Evolutionary conservation across 2,797 vertebrate species (phyloP).

Genomic region (Benthosema pterotum): DNA sequence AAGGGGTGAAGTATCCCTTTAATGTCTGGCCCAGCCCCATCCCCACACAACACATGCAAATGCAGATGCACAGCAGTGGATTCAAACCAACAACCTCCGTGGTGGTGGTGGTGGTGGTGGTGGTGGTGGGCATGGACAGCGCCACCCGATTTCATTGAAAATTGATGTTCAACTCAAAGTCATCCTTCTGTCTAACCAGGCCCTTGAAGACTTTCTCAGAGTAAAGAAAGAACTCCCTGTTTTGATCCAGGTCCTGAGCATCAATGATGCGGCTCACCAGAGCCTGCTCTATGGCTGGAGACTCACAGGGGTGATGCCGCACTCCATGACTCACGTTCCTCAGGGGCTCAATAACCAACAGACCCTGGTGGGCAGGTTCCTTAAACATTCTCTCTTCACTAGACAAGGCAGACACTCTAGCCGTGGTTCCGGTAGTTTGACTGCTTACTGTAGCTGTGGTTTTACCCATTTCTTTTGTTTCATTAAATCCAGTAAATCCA

Average conservation of each 20-base stretch:
- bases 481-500: constrained; percentile 5
- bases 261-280: constrained; percentile 57
- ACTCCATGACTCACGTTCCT: constrained; percentile 65
- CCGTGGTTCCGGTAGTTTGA: background rate
- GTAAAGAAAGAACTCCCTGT: constrained; percentile 55
- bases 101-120: too few relatives aligned
- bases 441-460: background rate
- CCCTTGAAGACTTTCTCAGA: constrained; percentile 25
- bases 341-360: constrained; percentile 59
- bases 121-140: background rate
- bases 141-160: background rate
- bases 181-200: constrained; percentile 51
- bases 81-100: too few relatives aligned
- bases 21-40: too few relatives aligned
- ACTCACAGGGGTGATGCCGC: constrained; percentile 64
- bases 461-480: background rate
- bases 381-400: background rate
- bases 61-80: too few relatives aligned
- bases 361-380: constrained; percentile 22
- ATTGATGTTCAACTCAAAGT: constrained; percentile 51
- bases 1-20: too few relatives aligned
- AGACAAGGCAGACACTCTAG: background rate
- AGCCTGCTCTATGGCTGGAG: constrained; percentile 63
- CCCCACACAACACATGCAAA: too few relatives aligned
- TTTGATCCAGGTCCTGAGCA: constrained; percentile 57